phyloP scores from a whole-genome alignment of 2,113 vertebrate genomes.

The Laterallus jamaicensis region DNA sequence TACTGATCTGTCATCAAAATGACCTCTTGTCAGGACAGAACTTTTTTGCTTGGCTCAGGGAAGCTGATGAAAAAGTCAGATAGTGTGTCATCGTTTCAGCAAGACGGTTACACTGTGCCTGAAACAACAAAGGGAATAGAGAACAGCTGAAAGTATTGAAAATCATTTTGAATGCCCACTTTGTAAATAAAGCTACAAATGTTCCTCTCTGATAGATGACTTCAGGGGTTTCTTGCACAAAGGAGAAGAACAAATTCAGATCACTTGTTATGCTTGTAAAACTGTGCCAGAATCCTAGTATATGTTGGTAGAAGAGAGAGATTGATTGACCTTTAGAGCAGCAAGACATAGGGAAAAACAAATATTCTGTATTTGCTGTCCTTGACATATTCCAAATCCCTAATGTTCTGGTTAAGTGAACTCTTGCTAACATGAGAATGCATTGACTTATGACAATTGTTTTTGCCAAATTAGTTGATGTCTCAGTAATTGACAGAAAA shows the following conservation, averaged over 20 bases:
- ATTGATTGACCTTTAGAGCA: neutral
- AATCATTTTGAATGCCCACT: constrained; percentile 9
- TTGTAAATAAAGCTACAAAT: neutral
- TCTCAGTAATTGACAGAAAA: neutral
- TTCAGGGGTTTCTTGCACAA: neutral
- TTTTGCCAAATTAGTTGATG: neutral
- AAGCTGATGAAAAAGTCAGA: neutral
- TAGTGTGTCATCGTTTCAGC: too few relatives aligned
- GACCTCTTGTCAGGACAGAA: neutral
- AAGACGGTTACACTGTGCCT: neutral
- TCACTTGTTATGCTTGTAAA: neutral
- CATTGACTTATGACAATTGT: neutral
- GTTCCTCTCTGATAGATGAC: neutral
- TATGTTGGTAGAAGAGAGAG: neutral
- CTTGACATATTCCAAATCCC: neutral
- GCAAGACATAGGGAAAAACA: neutral
- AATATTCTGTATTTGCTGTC: neutral
- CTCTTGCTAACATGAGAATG: neutral
- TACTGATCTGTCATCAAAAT: neutral
- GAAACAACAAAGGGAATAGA: neutral
- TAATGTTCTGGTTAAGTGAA: neutral
- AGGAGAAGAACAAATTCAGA: neutral
- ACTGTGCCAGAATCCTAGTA: neutral
- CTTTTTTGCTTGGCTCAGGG: neutral
- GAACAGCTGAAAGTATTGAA: neutral